Conservation (phyloP, 1,140 invertebrate genomes). For the Calosoma granatense region DNA sequence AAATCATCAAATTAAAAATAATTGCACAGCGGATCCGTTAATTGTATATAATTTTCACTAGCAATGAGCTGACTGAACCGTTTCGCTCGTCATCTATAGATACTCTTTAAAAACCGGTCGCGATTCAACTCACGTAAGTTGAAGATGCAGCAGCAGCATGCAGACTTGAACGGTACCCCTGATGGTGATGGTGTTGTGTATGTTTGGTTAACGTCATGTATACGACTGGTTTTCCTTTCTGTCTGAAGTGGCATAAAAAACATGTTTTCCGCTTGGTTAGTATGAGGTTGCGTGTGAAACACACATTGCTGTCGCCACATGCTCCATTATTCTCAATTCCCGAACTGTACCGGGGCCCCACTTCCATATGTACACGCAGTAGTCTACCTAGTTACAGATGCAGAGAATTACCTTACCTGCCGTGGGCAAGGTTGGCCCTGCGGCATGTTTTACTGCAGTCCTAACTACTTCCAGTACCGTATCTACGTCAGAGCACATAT, state of each 20-base stretch:
- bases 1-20: too few relatives aligned
- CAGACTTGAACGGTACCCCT: too few relatives aligned
- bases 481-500: too few relatives aligned
- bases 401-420: not conserved
- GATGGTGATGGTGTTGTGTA: too few relatives aligned
- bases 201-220: not conserved
- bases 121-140: too few relatives aligned
- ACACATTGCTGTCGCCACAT: conserved; percentile 7
- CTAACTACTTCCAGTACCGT: too few relatives aligned
- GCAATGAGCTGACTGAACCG: not conserved
- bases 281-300: not conserved
- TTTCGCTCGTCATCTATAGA: too few relatives aligned
- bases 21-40: not conserved
- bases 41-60: conserved; percentile 5
- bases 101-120: not conserved
- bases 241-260: conserved; percentile 5
- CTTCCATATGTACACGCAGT: not conserved
- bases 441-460: too few relatives aligned
- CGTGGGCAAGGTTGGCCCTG: too few relatives aligned
- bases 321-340: conserved; percentile 5
- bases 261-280: conserved; percentile 7
- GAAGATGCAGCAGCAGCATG: too few relatives aligned
- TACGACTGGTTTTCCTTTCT: not conserved
- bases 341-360: not conserved
- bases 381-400: not conserved